These are phyloP conservation scores for Eupelmus urozonus DNA, from an alignment of 2,888 invertebrate genomes.

Conservation along the genomic window DNA sequence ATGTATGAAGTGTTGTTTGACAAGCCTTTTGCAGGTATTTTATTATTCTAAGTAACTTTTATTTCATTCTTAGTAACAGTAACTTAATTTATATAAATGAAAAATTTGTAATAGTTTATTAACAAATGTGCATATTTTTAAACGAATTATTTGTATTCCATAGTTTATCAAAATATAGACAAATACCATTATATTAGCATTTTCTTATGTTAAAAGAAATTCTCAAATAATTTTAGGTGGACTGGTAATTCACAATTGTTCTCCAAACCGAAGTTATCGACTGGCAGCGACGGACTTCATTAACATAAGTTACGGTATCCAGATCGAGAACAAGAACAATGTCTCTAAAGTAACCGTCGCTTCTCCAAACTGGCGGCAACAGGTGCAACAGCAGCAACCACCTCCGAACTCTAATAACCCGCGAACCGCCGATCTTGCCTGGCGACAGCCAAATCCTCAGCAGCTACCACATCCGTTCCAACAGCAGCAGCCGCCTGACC, in stretches of 20 bases:
- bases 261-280: conserved; percentile 78
- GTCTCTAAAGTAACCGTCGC: conserved; percentile 16
- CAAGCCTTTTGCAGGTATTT: conserved; percentile 80
- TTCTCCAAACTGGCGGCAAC: conserved; percentile 10
- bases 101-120: background rate
- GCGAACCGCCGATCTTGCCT: background rate
- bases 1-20: conserved; percentile 92
- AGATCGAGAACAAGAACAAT: conserved; percentile 68
- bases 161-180: too few species aligned
- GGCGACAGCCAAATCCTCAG: conserved; percentile 51
- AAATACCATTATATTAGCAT: too few species aligned
- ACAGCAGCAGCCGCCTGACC: conserved; percentile 44
- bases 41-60: background rate
- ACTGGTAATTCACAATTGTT: conserved; percentile 78
- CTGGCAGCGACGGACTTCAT: conserved; percentile 80
- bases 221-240: conserved; percentile 79
- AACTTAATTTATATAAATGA: background rate
- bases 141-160: too few species aligned
- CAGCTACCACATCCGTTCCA: background rate
- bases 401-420: background rate
- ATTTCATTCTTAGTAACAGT: background rate
- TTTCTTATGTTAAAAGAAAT: background rate
- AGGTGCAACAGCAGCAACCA: conserved; percentile 1
- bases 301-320: conserved; percentile 81
- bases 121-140: background rate